Percentiles rank a stretch among this genome's conserved stretches.
Evolutionary conservation across 2,797 vertebrate genomes (phyloP).

Genomic region (Agapornis canus): DNA sequence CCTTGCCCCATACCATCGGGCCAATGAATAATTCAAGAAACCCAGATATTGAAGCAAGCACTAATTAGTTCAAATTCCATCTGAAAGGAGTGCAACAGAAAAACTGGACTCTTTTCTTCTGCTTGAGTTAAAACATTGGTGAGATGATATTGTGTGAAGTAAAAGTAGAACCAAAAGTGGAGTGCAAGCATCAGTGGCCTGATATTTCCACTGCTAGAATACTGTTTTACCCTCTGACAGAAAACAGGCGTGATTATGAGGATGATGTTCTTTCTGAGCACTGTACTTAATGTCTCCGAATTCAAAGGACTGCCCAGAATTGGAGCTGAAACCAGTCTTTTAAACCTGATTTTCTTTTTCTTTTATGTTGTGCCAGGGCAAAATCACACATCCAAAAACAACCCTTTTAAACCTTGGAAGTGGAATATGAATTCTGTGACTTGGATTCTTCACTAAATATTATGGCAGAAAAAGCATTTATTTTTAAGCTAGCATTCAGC

Average conservation of each 20-base stretch:
- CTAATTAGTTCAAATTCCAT: slow-evolving; percentile 35
- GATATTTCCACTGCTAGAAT: neutral
- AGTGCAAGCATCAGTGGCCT: neutral
- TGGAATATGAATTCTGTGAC: neutral
- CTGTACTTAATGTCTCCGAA: neutral
- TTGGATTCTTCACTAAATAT: neutral
- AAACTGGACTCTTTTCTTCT: neutral
- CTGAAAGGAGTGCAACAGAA: neutral
- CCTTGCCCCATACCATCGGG: neutral
- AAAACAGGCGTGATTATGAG: neutral
- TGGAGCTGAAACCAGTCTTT: neutral
- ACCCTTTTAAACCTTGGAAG: neutral
- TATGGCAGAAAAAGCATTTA: neutral
- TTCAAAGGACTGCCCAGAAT: neutral
- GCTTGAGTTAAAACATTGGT: neutral
- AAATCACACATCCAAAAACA: neutral
- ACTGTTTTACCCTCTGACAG: neutral
- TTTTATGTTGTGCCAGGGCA: neutral
- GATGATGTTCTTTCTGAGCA: neutral
- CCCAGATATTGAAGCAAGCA: neutral
- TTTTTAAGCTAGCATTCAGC: slow-evolving; percentile 10
- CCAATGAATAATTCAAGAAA: slow-evolving; percentile 54
- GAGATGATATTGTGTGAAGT: neutral
- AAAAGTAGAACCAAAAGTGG: neutral
- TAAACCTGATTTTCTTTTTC: neutral